Conservation (phyloP, 2,888 invertebrate species). For the Apamea monoglypha region DNA sequence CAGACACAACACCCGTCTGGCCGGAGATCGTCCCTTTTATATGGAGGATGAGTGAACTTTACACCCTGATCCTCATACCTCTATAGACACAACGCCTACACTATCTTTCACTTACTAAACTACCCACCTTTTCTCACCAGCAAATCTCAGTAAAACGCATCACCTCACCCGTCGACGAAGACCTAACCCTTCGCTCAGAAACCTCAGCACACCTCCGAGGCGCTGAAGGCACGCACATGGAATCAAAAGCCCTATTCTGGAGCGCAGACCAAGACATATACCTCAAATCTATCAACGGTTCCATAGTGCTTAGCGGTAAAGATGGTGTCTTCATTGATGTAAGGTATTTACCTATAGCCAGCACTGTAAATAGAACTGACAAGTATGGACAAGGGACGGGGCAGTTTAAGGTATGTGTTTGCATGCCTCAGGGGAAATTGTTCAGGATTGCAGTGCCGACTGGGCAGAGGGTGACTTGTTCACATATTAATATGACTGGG, state of each 20-base stretch:
- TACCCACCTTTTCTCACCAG: conserved; percentile 68
- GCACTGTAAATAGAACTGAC: conserved; percentile 80
- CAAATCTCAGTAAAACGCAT: conserved; percentile 93
- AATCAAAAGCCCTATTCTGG: conserved; percentile 93
- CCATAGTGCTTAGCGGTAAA: conserved; percentile 92
- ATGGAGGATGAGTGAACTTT: too few relatives aligned
- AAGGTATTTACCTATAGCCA: conserved; percentile 92
- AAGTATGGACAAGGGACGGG: conserved; percentile 75
- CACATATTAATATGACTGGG: conserved; percentile 91
- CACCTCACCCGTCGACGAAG: conserved; percentile 93
- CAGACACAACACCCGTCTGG: too few relatives aligned
- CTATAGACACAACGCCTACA: too few relatives aligned
- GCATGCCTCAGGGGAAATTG: conserved; percentile 96
- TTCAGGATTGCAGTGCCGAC: conserved; percentile 94
- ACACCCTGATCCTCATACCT: too few relatives aligned
- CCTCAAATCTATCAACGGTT: conserved; percentile 94
- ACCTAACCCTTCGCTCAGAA: conserved; percentile 93
- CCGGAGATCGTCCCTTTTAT: too few relatives aligned
- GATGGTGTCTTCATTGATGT: conserved; percentile 94
- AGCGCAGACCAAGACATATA: conserved; percentile 95
- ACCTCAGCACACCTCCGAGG: conserved; percentile 93
- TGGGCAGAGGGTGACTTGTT: conserved; percentile 91
- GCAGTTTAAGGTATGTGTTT: conserved; percentile 97
- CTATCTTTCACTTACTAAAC: too few relatives aligned
- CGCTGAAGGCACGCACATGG: conserved; percentile 94